Conservation (phyloP, 2,888 invertebrate genomes). For the Agonopterix alstromeriana region DNA sequence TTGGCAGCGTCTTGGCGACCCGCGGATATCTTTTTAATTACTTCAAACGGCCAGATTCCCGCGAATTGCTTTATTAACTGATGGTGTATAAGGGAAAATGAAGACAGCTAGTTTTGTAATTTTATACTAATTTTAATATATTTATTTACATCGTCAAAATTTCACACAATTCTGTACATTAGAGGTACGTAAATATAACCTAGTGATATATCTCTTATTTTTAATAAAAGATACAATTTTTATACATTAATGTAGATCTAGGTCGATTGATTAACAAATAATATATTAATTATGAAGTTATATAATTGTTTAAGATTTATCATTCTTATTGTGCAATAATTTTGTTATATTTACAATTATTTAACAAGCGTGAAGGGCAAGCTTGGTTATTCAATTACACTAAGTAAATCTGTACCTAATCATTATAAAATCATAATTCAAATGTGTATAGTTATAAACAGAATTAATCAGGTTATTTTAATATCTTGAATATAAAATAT, state of each 20-base stretch:
- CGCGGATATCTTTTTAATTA: constrained; percentile 37
- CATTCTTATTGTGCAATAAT: constrained; percentile 55
- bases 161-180: constrained; percentile 47
- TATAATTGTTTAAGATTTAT: constrained; percentile 31
- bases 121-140: constrained; percentile 67
- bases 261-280: constrained; percentile 46
- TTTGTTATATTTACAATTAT: constrained; percentile 51
- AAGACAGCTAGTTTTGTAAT: constrained; percentile 10
- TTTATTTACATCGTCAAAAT: constrained; percentile 63
- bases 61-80: too few species aligned
- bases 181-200: constrained; percentile 45
- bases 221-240: constrained; percentile 59
- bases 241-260: constrained; percentile 45
- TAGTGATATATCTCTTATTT: constrained; percentile 59
- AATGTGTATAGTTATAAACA: not conserved
- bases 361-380: constrained; percentile 67
- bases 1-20: constrained; percentile 7
- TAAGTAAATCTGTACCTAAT: constrained; percentile 10
- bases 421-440: constrained; percentile 15
- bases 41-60: constrained; percentile 22
- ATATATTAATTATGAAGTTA: constrained; percentile 39
- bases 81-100: too few species aligned
- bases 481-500: too few species aligned
- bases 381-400: constrained; percentile 37
- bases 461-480: too few species aligned